These are phyloP conservation scores for Eonycteris spelaea DNA, from an alignment of 2,113 vertebrate species.

Conservation along the genomic window DNA sequence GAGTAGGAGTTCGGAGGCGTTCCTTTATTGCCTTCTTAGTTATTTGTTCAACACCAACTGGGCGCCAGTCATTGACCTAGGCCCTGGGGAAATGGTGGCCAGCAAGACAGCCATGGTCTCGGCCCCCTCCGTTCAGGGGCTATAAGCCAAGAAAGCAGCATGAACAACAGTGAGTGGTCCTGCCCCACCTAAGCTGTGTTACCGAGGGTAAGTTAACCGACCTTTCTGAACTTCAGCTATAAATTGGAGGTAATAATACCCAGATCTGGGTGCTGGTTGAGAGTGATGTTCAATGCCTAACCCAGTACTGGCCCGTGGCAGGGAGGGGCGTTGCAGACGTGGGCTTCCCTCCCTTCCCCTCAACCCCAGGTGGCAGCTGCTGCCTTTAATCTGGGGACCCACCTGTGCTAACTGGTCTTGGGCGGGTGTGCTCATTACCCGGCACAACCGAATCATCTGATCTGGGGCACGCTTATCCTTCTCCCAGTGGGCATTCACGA, in stretches of 20 bases:
- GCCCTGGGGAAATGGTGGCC: not conserved
- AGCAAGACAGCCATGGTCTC: not conserved
- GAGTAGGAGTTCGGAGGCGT: not conserved
- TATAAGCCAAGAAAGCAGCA: not conserved
- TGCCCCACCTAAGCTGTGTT: not conserved
- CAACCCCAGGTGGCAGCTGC: not conserved
- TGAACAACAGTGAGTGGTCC: not conserved
- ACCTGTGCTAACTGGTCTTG: not conserved
- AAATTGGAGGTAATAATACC: not conserved
- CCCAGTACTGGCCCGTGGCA: rapidly evolving
- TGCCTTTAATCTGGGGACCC: not conserved
- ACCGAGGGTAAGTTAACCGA: not conserved
- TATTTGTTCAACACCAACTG: not conserved
- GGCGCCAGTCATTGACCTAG: not conserved
- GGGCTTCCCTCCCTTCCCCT: not conserved
- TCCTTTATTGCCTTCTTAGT: not conserved
- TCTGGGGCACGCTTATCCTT: not conserved
- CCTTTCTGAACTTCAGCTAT: not conserved
- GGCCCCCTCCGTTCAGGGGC: not conserved
- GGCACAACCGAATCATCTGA: not conserved
- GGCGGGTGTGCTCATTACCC: not conserved
- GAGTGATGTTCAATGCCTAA: not conserved
- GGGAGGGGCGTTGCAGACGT: no score
- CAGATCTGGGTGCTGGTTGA: not conserved
- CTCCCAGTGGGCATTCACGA: not conserved